Conservation (phyloP, 2,888 invertebrate species). For the Pristionchus mayeri region DNA sequence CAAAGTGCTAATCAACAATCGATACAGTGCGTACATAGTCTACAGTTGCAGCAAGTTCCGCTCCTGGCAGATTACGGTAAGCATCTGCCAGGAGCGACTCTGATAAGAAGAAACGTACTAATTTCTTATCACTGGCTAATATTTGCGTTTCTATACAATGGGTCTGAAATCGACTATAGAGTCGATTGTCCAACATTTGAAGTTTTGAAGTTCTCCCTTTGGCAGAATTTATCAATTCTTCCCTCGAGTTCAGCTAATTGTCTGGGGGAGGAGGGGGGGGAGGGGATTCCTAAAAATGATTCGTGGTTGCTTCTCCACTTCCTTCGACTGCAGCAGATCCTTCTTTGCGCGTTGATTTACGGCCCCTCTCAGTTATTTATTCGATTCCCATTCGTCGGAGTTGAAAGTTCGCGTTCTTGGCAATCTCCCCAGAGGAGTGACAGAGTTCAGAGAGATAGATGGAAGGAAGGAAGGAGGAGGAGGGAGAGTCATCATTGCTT, state of each 20-base stretch:
- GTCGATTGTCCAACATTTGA: too few species aligned
- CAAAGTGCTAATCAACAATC: too few species aligned
- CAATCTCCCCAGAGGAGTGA: constrained; percentile 13
- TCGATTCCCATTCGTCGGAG: neutral
- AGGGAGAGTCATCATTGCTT: neutral
- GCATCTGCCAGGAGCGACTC: neutral
- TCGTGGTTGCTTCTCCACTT: neutral
- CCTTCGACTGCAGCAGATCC: neutral
- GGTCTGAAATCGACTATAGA: too few species aligned
- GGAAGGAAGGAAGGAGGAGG: neutral
- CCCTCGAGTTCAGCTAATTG: too few species aligned
- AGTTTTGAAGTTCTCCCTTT: too few species aligned
- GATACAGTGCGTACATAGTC: too few species aligned
- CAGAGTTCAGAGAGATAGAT: neutral
- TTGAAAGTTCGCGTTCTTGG: constrained; percentile 37
- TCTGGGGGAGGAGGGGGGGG: too few species aligned
- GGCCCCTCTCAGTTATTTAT: constrained; percentile 1
- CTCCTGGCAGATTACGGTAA: neutral
- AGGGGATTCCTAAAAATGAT: neutral
- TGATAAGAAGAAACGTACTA: constrained; percentile 15
- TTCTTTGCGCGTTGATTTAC: neutral
- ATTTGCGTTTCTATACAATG: constrained; percentile 26
- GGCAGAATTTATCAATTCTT: too few species aligned
- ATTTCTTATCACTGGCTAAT: constrained; percentile 35
- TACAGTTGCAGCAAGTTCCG: too few species aligned